phyloP scores from a whole-genome alignment of 2,797 vertebrate species.

The Cryptoprocta ferox region DNA sequence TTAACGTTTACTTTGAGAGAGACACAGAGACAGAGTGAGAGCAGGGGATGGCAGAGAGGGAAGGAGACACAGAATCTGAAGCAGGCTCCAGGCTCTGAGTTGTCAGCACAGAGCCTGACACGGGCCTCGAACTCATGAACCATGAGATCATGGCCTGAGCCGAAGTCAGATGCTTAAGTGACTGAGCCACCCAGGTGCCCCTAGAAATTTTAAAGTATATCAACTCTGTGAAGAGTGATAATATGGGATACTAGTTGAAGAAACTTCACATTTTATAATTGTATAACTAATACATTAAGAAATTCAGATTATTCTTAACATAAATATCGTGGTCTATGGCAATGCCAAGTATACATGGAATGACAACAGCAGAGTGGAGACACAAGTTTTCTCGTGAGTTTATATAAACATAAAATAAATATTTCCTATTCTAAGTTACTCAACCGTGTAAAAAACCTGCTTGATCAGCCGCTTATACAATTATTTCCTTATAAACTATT shows the following conservation, averaged over 20 bases:
- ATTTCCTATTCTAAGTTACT: not conserved
- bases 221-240: not conserved
- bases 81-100: too few species aligned
- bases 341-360: not conserved
- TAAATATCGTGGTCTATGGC: not conserved
- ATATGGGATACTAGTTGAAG: not conserved
- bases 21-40: too few species aligned
- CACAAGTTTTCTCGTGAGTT: not conserved
- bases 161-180: too few species aligned
- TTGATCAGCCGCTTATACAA: not conserved
- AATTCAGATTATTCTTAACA: not conserved
- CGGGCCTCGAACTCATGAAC: too few species aligned
- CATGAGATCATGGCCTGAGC: too few species aligned
- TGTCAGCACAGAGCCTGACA: too few species aligned
- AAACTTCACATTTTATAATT: not conserved
- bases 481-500: slow-evolving; percentile 52
- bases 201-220: not conserved
- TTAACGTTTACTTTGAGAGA: too few species aligned
- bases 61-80: too few species aligned
- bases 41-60: too few species aligned
- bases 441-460: not conserved
- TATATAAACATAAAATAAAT: not conserved
- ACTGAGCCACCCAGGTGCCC: too few species aligned
- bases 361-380: not conserved
- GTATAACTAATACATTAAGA: not conserved